These are phyloP conservation scores for Cotesia chilonis DNA, from an alignment of 1,140 invertebrate genomes.

Conservation along the genomic window DNA sequence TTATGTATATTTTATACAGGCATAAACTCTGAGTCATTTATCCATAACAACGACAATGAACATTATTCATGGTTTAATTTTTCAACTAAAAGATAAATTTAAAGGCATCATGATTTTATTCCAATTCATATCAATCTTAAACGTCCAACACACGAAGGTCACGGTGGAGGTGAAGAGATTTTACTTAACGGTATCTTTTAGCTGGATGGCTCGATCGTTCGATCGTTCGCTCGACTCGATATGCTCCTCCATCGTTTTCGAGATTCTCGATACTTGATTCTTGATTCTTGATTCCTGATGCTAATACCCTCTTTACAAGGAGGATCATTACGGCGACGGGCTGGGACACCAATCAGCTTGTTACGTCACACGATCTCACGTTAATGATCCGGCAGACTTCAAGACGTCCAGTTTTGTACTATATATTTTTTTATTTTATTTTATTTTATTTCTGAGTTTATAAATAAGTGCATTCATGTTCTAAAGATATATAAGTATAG, in stretches of 20 bases:
- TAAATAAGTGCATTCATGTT: too few species aligned
- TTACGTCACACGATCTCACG: conserved; percentile 63
- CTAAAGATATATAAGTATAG: too few species aligned
- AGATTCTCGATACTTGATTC: neutral
- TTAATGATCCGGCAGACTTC: conserved; percentile 49
- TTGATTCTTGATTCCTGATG: conserved; percentile 42
- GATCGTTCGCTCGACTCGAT: neutral
- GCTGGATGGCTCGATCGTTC: too few species aligned
- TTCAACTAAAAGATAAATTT: neutral
- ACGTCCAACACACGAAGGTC: conserved; percentile 50
- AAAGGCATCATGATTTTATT: neutral
- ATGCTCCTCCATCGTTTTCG: conserved; percentile 44
- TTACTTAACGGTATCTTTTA: conserved; percentile 59
- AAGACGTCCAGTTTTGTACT: too few species aligned
- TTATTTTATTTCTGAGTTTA: too few species aligned
- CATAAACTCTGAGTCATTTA: too few species aligned
- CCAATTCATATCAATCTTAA: conserved; percentile 6
- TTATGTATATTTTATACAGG: too few species aligned
- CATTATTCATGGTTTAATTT: too few species aligned
- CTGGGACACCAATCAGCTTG: conserved; percentile 58
- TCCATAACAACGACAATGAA: too few species aligned
- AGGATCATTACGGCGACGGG: conserved; percentile 58
- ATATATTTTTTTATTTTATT: too few species aligned
- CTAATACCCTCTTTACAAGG: conserved; percentile 55
- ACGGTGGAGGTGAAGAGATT: conserved; percentile 50